Conservation (phyloP, 2,113 vertebrate genomes). For the Semnornis frantzii region DNA sequence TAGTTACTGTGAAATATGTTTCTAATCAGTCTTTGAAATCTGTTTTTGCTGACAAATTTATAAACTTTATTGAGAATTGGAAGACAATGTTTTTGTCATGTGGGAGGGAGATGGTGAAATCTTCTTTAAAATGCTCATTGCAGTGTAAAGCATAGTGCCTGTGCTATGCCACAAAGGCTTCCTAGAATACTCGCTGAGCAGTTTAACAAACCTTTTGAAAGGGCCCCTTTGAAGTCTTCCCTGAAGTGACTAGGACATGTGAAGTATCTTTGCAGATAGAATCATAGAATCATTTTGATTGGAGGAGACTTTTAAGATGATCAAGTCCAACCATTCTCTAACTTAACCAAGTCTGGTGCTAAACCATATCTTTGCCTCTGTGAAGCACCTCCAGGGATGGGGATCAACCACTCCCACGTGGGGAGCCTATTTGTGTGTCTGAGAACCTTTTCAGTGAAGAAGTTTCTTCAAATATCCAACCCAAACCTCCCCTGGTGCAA, state of each 20-base stretch:
- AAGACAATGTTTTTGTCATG: neutral
- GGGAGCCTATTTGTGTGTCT: too few species aligned
- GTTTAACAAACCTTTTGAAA: neutral
- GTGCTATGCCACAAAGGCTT: neutral
- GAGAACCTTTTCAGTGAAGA: too few species aligned
- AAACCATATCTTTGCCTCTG: too few species aligned
- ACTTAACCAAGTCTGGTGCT: too few species aligned
- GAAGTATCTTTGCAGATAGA: neutral
- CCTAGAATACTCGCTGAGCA: neutral
- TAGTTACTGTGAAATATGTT: neutral
- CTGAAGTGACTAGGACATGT: neutral
- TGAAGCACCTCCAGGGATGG: too few species aligned
- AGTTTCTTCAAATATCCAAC: too few species aligned
- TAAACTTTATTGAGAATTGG: neutral
- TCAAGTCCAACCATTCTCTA: too few species aligned
- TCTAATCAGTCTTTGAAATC: neutral
- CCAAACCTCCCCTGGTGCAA: too few species aligned
- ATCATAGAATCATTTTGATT: too few species aligned
- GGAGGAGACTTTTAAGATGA: too few species aligned
- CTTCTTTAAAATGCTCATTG: neutral
- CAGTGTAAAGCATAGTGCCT: neutral
- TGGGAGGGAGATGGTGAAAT: neutral
- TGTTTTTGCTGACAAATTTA: neutral
- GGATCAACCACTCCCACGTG: too few species aligned
- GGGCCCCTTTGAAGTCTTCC: slow-evolving; percentile 2